Percentiles rank a stretch among this genome's conserved stretches.
phyloP scores from a whole-genome alignment of 2,797 vertebrate genomes.

The Carcharodon carcharias region DNA sequence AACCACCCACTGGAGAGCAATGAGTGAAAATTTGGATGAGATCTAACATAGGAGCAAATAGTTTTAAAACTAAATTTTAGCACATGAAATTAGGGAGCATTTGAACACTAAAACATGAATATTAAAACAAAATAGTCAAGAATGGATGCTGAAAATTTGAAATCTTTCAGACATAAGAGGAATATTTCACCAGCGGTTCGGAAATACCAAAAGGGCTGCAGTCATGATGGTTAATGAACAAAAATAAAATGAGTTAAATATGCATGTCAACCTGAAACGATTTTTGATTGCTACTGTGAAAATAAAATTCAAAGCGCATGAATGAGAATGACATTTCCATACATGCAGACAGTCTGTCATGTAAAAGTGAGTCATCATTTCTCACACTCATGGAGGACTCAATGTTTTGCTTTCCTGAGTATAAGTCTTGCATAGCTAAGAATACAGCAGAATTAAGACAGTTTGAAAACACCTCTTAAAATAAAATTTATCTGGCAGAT shows the following conservation, averaged over 20 bases:
- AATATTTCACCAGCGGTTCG: neutral
- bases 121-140: neutral
- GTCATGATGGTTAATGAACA: neutral
- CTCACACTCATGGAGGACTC: neutral
- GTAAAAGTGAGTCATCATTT: neutral
- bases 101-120: neutral
- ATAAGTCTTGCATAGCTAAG: neutral
- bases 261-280: neutral
- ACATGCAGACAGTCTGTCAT: neutral
- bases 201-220: neutral
- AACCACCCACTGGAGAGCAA: neutral
- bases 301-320: neutral
- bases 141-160: neutral
- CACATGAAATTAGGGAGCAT: neutral
- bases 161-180: neutral
- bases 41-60: neutral
- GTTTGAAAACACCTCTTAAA: neutral
- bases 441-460: neutral
- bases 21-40: neutral
- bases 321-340: neutral
- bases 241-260: neutral
- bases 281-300: neutral
- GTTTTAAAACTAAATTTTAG: neutral
- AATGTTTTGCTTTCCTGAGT: neutral
- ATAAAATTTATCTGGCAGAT: neutral